Percentiles rank a stretch among this genome's conserved stretches.
These are phyloP conservation scores for Anagyrus pseudococci DNA, from an alignment of 2,888 invertebrate genomes.

Conservation along the genomic window DNA sequence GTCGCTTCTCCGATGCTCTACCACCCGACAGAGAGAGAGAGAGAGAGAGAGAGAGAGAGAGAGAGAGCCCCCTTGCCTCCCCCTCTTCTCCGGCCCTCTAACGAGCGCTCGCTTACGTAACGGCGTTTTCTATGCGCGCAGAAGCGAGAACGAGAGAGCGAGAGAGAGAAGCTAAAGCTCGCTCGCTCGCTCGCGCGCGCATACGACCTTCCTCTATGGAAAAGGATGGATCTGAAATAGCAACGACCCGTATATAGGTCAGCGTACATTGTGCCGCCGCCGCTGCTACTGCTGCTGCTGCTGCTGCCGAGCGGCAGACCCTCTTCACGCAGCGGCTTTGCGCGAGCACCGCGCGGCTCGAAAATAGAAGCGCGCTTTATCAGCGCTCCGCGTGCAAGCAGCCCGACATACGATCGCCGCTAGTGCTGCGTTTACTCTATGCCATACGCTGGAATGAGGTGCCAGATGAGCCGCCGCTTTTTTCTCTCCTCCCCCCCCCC, in stretches of 20 bases:
- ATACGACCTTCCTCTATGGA: slow-evolving; percentile 62
- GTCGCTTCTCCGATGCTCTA: no score
- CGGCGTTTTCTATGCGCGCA: neutral
- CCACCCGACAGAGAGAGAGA: no score
- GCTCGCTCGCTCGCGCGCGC: slow-evolving; percentile 19
- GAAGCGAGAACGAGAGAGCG: neutral
- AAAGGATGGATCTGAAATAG: slow-evolving; percentile 62
- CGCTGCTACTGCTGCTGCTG: neutral
- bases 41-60: no score
- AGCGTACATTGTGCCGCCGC: slow-evolving; percentile 59
- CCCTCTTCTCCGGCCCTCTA: no score
- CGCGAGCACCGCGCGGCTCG: slow-evolving; percentile 47
- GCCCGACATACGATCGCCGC: neutral
- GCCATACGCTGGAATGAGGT: no score
- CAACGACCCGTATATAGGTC: slow-evolving; percentile 63
- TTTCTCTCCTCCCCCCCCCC: no score
- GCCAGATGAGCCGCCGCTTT: no score
- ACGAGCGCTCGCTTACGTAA: slow-evolving; percentile 2
- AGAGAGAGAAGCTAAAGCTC: neutral
- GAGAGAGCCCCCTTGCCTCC: no score
- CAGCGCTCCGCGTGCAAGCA: slow-evolving; percentile 33
- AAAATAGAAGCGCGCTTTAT: slow-evolving; percentile 56
- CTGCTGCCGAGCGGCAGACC: slow-evolving; percentile 48
- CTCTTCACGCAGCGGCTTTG: slow-evolving; percentile 52
- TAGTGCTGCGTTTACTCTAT: no score